A percentile compares a stretch with the other conserved stretches of the same genome.
These are phyloP conservation scores for Malurus cyaneus DNA, from an alignment of 2,113 vertebrate genomes.

Conservation along the genomic window DNA sequence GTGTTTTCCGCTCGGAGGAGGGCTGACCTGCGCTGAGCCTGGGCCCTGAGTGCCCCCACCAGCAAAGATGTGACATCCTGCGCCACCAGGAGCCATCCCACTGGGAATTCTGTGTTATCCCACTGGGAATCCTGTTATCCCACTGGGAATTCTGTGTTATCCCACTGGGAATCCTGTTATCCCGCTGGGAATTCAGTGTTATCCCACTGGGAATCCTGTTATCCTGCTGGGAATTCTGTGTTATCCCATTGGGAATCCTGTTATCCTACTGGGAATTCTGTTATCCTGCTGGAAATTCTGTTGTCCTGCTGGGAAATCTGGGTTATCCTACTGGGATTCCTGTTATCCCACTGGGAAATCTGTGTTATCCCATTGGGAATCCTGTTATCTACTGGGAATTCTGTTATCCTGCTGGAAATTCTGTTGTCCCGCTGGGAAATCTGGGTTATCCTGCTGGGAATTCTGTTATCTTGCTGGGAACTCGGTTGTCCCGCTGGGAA, in stretches of 20 bases:
- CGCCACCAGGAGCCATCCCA: not conserved
- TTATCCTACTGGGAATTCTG: not conserved
- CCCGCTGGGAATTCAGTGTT: not conserved
- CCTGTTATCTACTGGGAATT: too few species aligned
- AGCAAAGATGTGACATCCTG: not conserved
- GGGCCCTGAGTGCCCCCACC: accelerated
- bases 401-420: too few species aligned
- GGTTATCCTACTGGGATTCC: not conserved
- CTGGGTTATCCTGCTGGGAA: too few species aligned
- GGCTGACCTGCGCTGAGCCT: not conserved
- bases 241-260: not conserved
- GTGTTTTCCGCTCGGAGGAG: accelerated
- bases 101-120: not conserved
- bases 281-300: not conserved
- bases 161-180: not conserved
- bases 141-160: not conserved
- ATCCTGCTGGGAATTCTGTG: not conserved
- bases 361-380: too few species aligned
- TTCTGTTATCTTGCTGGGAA: too few species aligned
- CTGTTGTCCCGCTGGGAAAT: too few species aligned
- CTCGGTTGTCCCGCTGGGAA: too few species aligned
- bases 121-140: not conserved
- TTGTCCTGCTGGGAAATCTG: not conserved
- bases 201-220: not conserved
- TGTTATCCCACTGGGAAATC: not conserved